A percentile compares a stretch with the other conserved stretches of the same genome.
Evolutionary conservation across 2,797 vertebrate genomes (phyloP).

Genomic region (Acomys russatus): DNA sequence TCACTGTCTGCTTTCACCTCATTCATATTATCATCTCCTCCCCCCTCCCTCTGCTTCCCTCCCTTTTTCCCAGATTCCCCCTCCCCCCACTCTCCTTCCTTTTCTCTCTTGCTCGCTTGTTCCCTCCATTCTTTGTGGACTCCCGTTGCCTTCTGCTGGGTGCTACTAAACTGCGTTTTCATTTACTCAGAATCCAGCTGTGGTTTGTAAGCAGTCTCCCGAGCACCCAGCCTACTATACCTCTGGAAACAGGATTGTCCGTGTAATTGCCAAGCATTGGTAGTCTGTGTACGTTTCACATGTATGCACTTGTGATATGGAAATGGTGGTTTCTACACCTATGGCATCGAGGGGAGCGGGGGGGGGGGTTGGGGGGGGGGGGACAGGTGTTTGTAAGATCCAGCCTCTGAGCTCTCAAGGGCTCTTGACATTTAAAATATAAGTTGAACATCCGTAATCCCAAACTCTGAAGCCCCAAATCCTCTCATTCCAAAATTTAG

Average conservation of each 20-base stretch:
- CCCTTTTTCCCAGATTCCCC: too few relatives aligned
- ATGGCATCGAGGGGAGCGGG: not conserved
- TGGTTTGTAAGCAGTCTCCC: not conserved
- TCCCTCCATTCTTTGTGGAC: not conserved
- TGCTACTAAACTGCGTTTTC: not conserved
- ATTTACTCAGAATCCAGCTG: not conserved
- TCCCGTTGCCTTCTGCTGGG: not conserved
- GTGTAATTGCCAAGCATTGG: not conserved
- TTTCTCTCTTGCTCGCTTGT: not conserved
- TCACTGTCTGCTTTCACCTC: not conserved
- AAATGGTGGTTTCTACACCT: not conserved
- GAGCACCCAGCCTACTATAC: not conserved
- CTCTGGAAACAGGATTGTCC: not conserved
- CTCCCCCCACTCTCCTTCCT: not conserved
- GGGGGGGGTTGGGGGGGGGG: too few relatives aligned
- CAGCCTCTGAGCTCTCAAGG: not conserved
- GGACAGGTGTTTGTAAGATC: not conserved
- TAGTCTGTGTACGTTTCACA: not conserved
- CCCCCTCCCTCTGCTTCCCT: not conserved
- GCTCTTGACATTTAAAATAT: not conserved
- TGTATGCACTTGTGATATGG: not conserved
- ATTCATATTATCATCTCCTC: not conserved
- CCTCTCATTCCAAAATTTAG: not conserved
- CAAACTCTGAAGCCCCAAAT: not conserved
- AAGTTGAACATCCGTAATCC: not conserved